Base-by-base conservation (phyloP, 2,113 vertebrate species). In the Theropithecus gelada region DNA sequence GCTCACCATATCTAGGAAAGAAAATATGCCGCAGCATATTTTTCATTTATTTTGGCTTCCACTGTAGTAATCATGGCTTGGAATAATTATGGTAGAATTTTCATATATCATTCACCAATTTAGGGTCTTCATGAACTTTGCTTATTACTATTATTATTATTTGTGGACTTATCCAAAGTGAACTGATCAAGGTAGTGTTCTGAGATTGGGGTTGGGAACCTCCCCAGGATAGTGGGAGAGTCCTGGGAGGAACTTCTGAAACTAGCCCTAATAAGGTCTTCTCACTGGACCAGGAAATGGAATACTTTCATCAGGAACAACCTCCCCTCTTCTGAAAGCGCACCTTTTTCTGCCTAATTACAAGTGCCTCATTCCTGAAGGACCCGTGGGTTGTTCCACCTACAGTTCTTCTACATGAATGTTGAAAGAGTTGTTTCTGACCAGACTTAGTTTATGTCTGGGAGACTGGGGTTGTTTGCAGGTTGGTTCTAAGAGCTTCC, bases 381-480 rank as follows among this genome's bases (percentile, higher is more conserved):
- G 55, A 61, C 55, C 20, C 14, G 17, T 55, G n/a, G 50, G 59
- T 59, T 23, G 23, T 95, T 57, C 70, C 50, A 48, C 64, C 80
- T 83, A n/a, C 84, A 94, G 32, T 87, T 88, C 68, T 96, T 85
- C 38, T 43, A 18, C 48, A 22, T 83, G 66, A 97, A 79, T 93
- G 79, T 92, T 88, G 70, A n/a, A 88, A 61, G 38, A 5, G 1
- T 88, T 88, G 50, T 75, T 88, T 97, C 82, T 94, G 52, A 50
- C 11, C 61, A 83, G 52, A 45, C 61, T 55, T 45, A 59, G 80
- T 91, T 72, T 90, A 88, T 76, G 17, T 89, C 57, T 93, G 68
- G 57, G 52, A 89, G 8, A 48, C 59, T 85, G 27, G 7, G 11
- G 18, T 89, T 85, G 43, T 84, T 93, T 94, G 55, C 52, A 80